Conservation (phyloP, 2,113 vertebrate genomes). For the Chunga burmeisteri region DNA sequence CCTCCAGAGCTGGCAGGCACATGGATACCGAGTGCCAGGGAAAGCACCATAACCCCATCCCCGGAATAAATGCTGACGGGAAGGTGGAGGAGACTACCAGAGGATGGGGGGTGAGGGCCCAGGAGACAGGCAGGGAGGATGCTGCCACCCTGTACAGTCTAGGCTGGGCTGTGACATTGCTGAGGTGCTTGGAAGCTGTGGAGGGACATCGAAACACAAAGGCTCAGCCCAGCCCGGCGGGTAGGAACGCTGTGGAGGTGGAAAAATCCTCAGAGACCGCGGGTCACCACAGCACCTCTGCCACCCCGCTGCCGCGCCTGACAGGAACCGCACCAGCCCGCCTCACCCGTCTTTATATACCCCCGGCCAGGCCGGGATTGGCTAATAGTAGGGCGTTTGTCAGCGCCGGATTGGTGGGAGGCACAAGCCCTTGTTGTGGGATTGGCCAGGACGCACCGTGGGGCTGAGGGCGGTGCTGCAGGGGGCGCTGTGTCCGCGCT, state of each 20-base stretch:
- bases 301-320: accelerated
- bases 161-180: not conserved
- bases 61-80: accelerated
- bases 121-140: accelerated
- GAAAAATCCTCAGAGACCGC: accelerated
- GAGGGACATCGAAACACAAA: not conserved
- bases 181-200: accelerated
- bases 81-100: not conserved
- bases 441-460: not conserved
- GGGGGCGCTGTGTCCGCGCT: not conserved
- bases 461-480: accelerated
- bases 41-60: too few species aligned
- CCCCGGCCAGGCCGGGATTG: not conserved
- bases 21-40: accelerated
- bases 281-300: not conserved
- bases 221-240: too few species aligned
- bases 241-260: accelerated
- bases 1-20: not conserved
- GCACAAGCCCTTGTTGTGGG: not conserved
- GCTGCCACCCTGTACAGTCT: not conserved
- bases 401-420: not conserved
- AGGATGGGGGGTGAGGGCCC: not conserved
- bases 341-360: accelerated
- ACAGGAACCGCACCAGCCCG: too few species aligned
- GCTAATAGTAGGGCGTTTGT: accelerated